Conservation (phyloP, 2,797 vertebrate species). For the Centropyge bicolor region DNA sequence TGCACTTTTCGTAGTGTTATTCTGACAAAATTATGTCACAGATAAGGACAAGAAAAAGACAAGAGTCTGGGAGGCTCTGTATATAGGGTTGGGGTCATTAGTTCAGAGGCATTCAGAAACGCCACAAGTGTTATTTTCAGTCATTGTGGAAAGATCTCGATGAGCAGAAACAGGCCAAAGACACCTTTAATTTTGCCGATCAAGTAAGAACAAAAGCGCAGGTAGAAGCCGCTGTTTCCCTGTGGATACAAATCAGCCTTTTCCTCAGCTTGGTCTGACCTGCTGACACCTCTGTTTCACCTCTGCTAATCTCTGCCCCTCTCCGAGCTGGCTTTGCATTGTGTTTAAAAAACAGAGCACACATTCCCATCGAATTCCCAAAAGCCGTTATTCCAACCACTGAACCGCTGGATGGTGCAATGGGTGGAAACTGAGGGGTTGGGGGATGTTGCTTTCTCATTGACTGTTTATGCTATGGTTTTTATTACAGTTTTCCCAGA, state of each 20-base stretch:
- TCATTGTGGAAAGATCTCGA: not conserved
- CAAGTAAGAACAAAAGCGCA: not conserved
- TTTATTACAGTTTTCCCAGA: constrained; percentile 40
- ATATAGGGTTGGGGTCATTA: not conserved
- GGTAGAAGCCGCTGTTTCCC: not conserved
- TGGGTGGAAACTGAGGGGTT: constrained; percentile 27
- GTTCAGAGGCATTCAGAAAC: not conserved
- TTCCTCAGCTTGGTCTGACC: constrained; percentile 20
- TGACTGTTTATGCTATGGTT: constrained; percentile 8
- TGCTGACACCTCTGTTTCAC: constrained; percentile 12
- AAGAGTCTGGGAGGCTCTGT: not conserved
- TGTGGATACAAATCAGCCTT: not conserved
- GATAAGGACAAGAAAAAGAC: not conserved
- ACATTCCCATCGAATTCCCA: constrained; percentile 62
- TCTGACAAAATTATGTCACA: not conserved
- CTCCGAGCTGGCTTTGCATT: constrained; percentile 19
- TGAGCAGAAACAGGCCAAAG: not conserved
- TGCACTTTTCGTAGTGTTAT: constrained; percentile 29
- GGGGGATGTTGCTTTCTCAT: constrained; percentile 26
- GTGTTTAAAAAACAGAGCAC: constrained; percentile 51
- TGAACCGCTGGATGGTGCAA: constrained; percentile 45
- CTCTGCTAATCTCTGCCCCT: constrained; percentile 1
- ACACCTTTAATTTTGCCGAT: not conserved
- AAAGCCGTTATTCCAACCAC: constrained; percentile 40
- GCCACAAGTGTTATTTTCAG: not conserved